Conservation (phyloP, 2,888 invertebrate species). For the Drosophila pseudotalamancana region DNA sequence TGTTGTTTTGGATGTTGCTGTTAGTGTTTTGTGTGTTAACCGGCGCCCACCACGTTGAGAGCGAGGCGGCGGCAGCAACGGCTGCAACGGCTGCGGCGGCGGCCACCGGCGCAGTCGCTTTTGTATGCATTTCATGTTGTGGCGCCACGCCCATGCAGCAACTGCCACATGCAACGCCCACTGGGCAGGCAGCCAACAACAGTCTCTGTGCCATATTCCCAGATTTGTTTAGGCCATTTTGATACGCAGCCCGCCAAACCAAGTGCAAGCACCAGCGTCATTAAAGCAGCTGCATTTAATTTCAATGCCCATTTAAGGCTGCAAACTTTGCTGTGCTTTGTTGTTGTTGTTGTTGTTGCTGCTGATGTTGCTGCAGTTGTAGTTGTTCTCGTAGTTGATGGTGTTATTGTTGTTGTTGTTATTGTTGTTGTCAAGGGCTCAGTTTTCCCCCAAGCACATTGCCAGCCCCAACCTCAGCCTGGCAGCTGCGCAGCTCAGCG, state of each 20-base stretch:
- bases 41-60: slow-evolving; percentile 71
- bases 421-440: slow-evolving; percentile 60
- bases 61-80: too few species aligned
- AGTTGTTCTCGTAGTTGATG: slow-evolving; percentile 26
- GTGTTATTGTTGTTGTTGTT: slow-evolving; percentile 19
- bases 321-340: slow-evolving; percentile 35
- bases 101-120: slow-evolving; percentile 68
- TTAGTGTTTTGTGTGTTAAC: slow-evolving; percentile 56
- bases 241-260: slow-evolving; percentile 52
- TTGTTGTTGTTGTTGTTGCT: slow-evolving; percentile 4
- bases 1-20: slow-evolving; percentile 15
- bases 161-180: slow-evolving; percentile 66
- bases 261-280: slow-evolving; percentile 58
- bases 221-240: slow-evolving; percentile 69
- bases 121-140: slow-evolving; percentile 62
- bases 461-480: slow-evolving; percentile 32
- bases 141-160: slow-evolving; percentile 65
- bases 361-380: slow-evolving; percentile 14
- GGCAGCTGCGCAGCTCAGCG: slow-evolving; percentile 65
- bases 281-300: slow-evolving; percentile 78
- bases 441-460: slow-evolving; percentile 61
- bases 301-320: slow-evolving; percentile 76
- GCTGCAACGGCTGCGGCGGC: slow-evolving; percentile 5
- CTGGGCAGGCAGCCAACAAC: slow-evolving; percentile 35
- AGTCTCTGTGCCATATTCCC: slow-evolving; percentile 61